Evolutionary conservation across 2,113 vertebrate genomes (phyloP), one percentile per base, ranked within the genome.

Genomic region (Gallinago jamesoni): DNA sequence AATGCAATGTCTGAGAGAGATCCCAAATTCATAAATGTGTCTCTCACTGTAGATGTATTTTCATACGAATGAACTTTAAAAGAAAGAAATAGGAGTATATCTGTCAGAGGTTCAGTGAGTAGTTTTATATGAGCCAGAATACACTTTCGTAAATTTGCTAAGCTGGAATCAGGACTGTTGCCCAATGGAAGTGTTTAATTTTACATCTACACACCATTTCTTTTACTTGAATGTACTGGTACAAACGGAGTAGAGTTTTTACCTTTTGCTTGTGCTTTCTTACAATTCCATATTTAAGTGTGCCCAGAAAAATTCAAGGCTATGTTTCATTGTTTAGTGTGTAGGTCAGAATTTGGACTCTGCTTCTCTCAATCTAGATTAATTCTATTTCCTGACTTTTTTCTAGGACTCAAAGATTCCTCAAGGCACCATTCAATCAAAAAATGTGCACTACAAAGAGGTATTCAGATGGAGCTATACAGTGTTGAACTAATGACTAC

Each of bases 121-220:
- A 84, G 68, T 55, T 95, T 87, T 43, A 59, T 8, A 41, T 10
- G 66, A 92, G 93, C 93, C 96, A 96, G 89, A 92, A 94, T 60
- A 94, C 35, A 96, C 91, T 89, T 75, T 6, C 66, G 95, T 76
- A 89, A 95, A 87, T 93, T 78, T 91, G 33, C 35, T 79, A 79
- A 84, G 77, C 74, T 93, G 84, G 73, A 94, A 87, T 91, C 73
- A 82, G 48, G 31, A 84, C 77, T 82, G 83, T 37, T 89, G 81
- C 77, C 77, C 93, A 82, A 95, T 85, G 93, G 96, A 96, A 96
- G 93, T 66, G 82, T 95, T 95, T 94, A 89, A 94, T 96, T 96
- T 96, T 72, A 94, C 48, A 64, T 82, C 35, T 55, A 87, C 77
- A 63, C 43, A 82, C 43, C 28, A 41, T 48, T 92, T 92, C 28